These are phyloP conservation scores for Stercorarius parasiticus DNA, from an alignment of 2,113 vertebrate species.

Conservation along the genomic window DNA sequence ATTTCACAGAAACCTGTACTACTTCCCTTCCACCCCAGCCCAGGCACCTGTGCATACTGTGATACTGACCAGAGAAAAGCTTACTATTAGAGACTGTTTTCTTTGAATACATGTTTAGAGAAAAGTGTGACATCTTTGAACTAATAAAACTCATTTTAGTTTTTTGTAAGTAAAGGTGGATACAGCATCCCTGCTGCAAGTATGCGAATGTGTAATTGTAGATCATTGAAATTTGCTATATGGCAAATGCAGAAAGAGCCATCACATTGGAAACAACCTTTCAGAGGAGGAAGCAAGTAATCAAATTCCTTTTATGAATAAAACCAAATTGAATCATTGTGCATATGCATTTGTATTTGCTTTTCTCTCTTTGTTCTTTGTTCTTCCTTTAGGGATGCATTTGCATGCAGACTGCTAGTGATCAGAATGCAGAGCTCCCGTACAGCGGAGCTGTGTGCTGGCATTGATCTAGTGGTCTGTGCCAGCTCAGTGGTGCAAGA, in stretches of 20 bases:
- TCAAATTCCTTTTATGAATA: background rate
- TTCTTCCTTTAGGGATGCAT: conserved; percentile 22
- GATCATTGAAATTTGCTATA: background rate
- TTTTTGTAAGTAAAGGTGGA: background rate
- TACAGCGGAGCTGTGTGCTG: conserved; percentile 5
- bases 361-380: conserved; percentile 36
- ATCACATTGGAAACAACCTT: background rate
- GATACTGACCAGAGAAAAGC: background rate
- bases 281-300: background rate
- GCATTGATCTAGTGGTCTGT: conserved; percentile 65
- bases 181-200: background rate
- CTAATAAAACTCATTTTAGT: background rate
- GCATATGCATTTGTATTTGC: conserved; percentile 5
- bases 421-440: conserved; percentile 43
- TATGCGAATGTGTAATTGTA: background rate
- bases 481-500: conserved; percentile 63
- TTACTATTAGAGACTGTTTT: background rate
- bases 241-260: background rate
- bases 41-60: background rate
- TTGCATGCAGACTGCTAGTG: conserved; percentile 46
- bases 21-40: background rate
- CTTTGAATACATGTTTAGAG: background rate
- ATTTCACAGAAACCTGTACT: background rate
- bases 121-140: background rate
- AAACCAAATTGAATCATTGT: background rate